Conservation (phyloP, 2,113 vertebrate genomes). For the Thermophis baileyi region DNA sequence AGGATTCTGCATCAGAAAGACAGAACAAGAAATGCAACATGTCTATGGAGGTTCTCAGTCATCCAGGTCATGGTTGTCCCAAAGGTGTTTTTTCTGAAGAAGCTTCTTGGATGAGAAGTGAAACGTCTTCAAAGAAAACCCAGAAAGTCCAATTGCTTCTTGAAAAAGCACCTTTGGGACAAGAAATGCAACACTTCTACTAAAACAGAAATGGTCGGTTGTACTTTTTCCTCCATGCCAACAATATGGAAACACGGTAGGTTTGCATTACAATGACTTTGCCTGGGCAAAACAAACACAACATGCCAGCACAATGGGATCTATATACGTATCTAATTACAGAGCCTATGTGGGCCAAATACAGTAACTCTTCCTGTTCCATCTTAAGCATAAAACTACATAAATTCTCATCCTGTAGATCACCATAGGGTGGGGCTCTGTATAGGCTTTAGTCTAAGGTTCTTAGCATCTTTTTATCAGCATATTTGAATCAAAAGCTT, state of each 20-base stretch:
- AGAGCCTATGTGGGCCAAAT: background rate
- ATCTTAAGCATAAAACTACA: background rate
- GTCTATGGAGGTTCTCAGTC: too few relatives aligned
- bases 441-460: background rate
- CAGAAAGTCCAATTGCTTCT: too few relatives aligned
- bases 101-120: too few relatives aligned
- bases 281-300: background rate
- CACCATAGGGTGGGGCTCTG: background rate
- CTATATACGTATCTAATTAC: background rate
- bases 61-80: too few relatives aligned
- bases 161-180: too few relatives aligned
- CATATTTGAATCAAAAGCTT: background rate
- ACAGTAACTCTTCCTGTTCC: background rate
- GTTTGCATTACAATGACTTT: background rate
- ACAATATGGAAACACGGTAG: background rate
- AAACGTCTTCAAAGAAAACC: too few relatives aligned
- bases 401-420: background rate
- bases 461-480: background rate
- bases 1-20: constrained; percentile 80
- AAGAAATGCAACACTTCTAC: background rate
- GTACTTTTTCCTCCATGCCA: background rate
- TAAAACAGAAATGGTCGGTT: background rate
- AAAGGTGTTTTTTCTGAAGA: too few relatives aligned
- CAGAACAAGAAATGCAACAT: background rate
- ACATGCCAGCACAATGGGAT: background rate